phyloP scores from a whole-genome alignment of 1,140 invertebrate genomes.

The Caenorhabditis briggsae region DNA sequence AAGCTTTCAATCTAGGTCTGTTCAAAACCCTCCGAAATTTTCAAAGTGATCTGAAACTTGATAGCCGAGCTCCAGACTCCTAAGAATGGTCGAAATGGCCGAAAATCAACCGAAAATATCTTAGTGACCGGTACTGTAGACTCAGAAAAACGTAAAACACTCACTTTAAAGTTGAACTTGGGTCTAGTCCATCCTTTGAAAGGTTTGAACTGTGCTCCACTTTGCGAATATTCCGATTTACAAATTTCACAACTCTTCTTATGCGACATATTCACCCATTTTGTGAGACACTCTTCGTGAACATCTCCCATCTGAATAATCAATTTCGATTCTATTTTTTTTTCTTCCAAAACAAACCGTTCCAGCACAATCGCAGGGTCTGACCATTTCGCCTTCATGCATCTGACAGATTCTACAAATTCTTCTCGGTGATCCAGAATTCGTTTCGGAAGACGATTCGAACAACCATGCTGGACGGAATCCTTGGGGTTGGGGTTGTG shows the following conservation, averaged over 20 bases:
- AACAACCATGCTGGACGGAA: slow-evolving; percentile 1
- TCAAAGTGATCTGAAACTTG: no score
- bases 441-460: neutral
- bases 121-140: no score
- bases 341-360: slow-evolving; percentile 8
- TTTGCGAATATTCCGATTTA: slow-evolving; percentile 40
- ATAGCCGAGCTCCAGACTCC: no score
- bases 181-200: slow-evolving; percentile 54
- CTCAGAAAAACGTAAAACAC: no score
- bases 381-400: slow-evolving; percentile 59
- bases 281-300: slow-evolving; percentile 59
- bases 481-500: neutral
- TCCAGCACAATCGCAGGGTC: slow-evolving; percentile 60
- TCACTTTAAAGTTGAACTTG: neutral
- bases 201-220: slow-evolving; percentile 42
- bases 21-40: no score
- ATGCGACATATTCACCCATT: slow-evolving; percentile 58
- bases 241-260: slow-evolving; percentile 63
- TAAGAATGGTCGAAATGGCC: no score
- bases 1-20: no score
- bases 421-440: neutral
- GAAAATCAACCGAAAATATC: no score
- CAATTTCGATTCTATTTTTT: neutral
- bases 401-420: slow-evolving; percentile 65
- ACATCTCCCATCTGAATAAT: slow-evolving; percentile 58